These are phyloP conservation scores for Trogon melanurus DNA, from an alignment of 2,113 vertebrate species.

Conservation along the genomic window DNA sequence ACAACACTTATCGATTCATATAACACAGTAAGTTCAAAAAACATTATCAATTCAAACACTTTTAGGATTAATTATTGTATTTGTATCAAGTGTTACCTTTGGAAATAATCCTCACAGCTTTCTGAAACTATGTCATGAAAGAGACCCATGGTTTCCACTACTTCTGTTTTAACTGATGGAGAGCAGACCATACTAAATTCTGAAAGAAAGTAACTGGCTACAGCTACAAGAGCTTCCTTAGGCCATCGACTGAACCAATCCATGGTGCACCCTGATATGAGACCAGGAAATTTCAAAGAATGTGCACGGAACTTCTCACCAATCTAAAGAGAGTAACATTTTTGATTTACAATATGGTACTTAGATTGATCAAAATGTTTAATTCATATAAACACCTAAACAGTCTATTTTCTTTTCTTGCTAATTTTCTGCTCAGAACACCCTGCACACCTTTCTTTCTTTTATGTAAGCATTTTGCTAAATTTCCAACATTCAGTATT, in stretches of 20 bases:
- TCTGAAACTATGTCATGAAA: constrained; percentile 80
- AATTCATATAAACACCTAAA: neutral
- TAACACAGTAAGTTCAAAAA: neutral
- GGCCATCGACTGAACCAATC: constrained; percentile 84
- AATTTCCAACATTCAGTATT: neutral
- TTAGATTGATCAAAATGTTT: neutral
- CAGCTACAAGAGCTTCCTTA: constrained; percentile 78
- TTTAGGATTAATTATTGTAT: neutral
- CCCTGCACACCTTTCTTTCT: neutral
- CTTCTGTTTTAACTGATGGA: constrained; percentile 68
- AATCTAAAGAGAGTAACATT: constrained; percentile 58
- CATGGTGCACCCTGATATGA: constrained; percentile 84
- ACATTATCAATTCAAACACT: neutral
- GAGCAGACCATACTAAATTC: constrained; percentile 78
- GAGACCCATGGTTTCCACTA: constrained; percentile 80
- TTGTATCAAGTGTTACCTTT: constrained; percentile 67
- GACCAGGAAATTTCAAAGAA: constrained; percentile 81
- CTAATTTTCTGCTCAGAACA: neutral
- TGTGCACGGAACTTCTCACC: constrained; percentile 82
- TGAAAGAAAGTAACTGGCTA: constrained; percentile 76
- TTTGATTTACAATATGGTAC: neutral
- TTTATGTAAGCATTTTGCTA: neutral
- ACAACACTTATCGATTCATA: neutral
- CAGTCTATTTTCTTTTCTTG: neutral
- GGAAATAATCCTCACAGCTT: constrained; percentile 81